These are phyloP conservation scores for Pimephales promelas DNA, from an alignment of 2,113 vertebrate genomes.

Conservation along the genomic window DNA sequence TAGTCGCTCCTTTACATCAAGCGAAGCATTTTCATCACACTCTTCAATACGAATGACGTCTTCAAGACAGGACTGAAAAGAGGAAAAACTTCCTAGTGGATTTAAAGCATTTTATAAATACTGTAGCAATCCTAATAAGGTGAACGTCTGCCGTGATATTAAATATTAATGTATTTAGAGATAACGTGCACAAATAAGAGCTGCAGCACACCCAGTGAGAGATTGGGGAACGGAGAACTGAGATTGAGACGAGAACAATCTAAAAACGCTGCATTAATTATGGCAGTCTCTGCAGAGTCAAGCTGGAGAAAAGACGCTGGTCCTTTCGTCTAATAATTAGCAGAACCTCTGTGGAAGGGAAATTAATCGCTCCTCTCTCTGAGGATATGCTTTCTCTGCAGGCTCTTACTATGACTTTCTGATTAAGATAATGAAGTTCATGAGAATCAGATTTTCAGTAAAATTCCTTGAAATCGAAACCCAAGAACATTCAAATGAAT, in stretches of 20 bases:
- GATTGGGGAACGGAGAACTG: background rate
- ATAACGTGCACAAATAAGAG: background rate
- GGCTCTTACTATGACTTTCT: background rate
- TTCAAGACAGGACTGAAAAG: background rate
- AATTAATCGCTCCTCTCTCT: background rate
- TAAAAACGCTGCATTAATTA: conserved; percentile 26
- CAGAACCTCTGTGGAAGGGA: background rate
- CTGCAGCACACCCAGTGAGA: background rate
- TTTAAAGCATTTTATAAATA: background rate
- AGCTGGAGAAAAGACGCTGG: background rate
- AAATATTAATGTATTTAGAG: background rate
- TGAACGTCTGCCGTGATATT: background rate
- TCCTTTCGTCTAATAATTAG: conserved; percentile 13
- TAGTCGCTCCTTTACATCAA: conserved; percentile 71
- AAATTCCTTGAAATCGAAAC: background rate
- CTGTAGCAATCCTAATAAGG: background rate
- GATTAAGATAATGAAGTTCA: background rate
- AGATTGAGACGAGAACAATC: background rate
- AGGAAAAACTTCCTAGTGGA: background rate
- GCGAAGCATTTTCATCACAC: conserved; percentile 44
- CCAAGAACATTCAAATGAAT: background rate
- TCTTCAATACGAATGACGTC: background rate
- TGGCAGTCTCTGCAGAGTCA: background rate
- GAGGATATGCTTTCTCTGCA: background rate
- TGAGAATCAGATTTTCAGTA: background rate